Conservation (phyloP, 2,888 invertebrate species). For the Proisotoma minuta region DNA sequence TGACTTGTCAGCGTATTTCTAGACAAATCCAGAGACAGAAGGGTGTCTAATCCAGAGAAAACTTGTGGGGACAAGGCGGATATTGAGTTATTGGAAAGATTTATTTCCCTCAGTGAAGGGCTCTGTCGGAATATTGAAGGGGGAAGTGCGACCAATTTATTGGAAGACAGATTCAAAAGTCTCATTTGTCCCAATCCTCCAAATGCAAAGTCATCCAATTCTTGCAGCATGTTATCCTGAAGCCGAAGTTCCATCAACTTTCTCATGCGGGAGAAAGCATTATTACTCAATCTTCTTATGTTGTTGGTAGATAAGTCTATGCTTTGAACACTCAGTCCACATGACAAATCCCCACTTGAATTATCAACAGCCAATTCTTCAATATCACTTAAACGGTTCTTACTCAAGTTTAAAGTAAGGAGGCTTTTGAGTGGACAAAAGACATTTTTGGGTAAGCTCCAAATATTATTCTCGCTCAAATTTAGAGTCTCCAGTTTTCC, state of each 20-base stretch:
- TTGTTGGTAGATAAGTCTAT: slow-evolving; percentile 71
- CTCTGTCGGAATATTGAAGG: slow-evolving; percentile 72
- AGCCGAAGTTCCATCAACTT: slow-evolving; percentile 70
- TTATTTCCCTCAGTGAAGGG: slow-evolving; percentile 76
- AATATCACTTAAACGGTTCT: slow-evolving; percentile 73
- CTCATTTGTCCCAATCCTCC: slow-evolving; percentile 68
- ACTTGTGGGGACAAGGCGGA: slow-evolving; percentile 75
- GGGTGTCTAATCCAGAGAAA: slow-evolving; percentile 76
- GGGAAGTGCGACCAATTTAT: slow-evolving; percentile 72
- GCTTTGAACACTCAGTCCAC: slow-evolving; percentile 64
- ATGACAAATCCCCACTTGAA: slow-evolving; percentile 7
- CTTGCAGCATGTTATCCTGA: slow-evolving; percentile 69
- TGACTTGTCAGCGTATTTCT: slow-evolving; percentile 69
- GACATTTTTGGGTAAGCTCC: slow-evolving; percentile 75
- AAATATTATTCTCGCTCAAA: slow-evolving; percentile 80
- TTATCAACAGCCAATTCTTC: slow-evolving; percentile 59
- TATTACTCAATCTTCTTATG: slow-evolving; percentile 65
- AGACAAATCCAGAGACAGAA: slow-evolving; percentile 74
- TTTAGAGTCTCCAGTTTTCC: slow-evolving; percentile 76
- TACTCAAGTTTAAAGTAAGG: slow-evolving; percentile 75
- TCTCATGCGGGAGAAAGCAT: slow-evolving; percentile 64
- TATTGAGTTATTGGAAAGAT: slow-evolving; percentile 71
- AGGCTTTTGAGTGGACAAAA: slow-evolving; percentile 78
- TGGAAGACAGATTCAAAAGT: slow-evolving; percentile 71
- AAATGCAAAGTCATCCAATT: slow-evolving; percentile 71